A percentile compares a stretch with the other conserved stretches of the same genome.
Evolutionary conservation across 2,113 vertebrate genomes (phyloP).

Genomic region (Gallinago jamesoni): DNA sequence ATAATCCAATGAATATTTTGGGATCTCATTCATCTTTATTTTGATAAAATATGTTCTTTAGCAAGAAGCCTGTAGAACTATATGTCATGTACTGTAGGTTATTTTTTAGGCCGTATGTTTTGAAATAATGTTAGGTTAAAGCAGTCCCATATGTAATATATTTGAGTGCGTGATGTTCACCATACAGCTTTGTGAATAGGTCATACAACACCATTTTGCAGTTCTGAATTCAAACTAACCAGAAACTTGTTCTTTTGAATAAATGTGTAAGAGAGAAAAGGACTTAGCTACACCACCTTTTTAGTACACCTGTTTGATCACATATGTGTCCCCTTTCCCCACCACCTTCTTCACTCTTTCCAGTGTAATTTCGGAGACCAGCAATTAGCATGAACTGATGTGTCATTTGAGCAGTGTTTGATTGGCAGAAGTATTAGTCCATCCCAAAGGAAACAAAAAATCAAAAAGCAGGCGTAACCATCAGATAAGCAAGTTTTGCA

Average conservation of each 20-base stretch:
- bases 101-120: background rate
- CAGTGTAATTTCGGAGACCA: background rate
- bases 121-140: background rate
- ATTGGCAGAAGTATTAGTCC: background rate
- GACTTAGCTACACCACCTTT: background rate
- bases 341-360: background rate
- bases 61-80: background rate
- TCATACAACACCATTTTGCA: background rate
- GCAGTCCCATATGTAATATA: background rate
- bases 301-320: background rate
- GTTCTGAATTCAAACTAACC: background rate
- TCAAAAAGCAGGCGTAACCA: accelerated
- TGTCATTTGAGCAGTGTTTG: background rate
- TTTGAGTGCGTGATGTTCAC: background rate
- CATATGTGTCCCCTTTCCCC: background rate
- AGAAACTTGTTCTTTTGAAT: background rate
- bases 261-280: background rate
- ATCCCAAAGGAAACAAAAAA: background rate
- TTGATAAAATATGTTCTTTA: background rate
- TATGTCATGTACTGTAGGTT: background rate
- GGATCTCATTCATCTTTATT: background rate
- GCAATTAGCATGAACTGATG: background rate
- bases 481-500: background rate
- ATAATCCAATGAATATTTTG: background rate
- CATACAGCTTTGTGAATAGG: background rate